These are phyloP conservation scores for Epinotia ramella DNA, from an alignment of 2,888 invertebrate species.

Conservation along the genomic window DNA sequence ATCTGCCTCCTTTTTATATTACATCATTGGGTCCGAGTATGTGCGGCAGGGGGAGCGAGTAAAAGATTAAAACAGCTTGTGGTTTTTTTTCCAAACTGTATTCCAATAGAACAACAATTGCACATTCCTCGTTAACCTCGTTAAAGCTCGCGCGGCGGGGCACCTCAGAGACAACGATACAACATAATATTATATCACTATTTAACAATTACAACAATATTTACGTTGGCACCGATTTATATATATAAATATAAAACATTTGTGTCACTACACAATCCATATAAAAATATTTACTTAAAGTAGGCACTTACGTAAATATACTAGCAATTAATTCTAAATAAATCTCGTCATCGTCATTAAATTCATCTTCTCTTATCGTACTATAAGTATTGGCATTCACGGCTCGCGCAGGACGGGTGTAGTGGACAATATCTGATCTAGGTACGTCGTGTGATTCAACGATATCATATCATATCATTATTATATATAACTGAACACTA, in stretches of 20 bases:
- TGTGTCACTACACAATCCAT: slow-evolving; percentile 77
- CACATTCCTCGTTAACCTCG: slow-evolving; percentile 66
- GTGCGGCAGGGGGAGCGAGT: slow-evolving; percentile 54
- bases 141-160: slow-evolving; percentile 64
- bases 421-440: slow-evolving; percentile 44
- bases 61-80: slow-evolving; percentile 57
- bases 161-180: slow-evolving; percentile 78
- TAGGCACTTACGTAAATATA: slow-evolving; percentile 75
- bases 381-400: slow-evolving; percentile 71
- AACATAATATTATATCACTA: slow-evolving; percentile 82
- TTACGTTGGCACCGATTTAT: slow-evolving; percentile 84
- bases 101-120: slow-evolving; percentile 83
- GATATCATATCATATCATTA: slow-evolving; percentile 43
- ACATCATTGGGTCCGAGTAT: neutral
- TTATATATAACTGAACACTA: slow-evolving; percentile 34
- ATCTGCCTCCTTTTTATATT: too few relatives aligned
- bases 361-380: slow-evolving; percentile 75
- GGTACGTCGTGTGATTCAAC: slow-evolving; percentile 28
- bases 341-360: slow-evolving; percentile 81
- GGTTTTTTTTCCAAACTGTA: slow-evolving; percentile 74
- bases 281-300: slow-evolving; percentile 83
- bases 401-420: slow-evolving; percentile 63
- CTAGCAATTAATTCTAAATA: slow-evolving; percentile 75
- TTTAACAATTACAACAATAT: slow-evolving; percentile 84
- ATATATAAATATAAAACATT: slow-evolving; percentile 78